Percentiles rank a stretch among this genome's conserved stretches.
Evolutionary conservation across 2,888 invertebrate species (phyloP).

Genomic region (Drosophila prolongata): DNA sequence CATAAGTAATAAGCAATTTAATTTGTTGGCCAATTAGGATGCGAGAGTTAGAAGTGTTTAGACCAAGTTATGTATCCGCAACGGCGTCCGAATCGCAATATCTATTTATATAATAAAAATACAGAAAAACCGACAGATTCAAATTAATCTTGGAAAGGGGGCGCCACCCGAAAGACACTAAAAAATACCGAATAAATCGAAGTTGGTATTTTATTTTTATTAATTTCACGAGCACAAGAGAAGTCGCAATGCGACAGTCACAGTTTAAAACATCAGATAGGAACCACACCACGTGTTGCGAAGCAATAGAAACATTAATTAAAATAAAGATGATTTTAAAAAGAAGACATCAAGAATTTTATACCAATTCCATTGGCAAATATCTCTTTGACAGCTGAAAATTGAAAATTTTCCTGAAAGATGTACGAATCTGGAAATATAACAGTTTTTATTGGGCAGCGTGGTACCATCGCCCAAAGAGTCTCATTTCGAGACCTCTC

Average conservation of each 20-base stretch:
- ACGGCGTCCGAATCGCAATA: slow-evolving; percentile 68
- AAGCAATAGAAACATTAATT: no score
- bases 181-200: background rate
- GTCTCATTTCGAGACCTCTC: slow-evolving; percentile 10
- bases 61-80: slow-evolving; percentile 51
- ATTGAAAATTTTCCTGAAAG: background rate
- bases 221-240: background rate
- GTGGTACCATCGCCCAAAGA: background rate
- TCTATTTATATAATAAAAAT: slow-evolving; percentile 76
- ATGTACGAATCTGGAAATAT: background rate
- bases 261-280: background rate
- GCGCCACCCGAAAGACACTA: background rate
- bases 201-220: slow-evolving; percentile 1
- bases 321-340: slow-evolving; percentile 2
- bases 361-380: background rate
- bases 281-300: slow-evolving; percentile 19
- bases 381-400: background rate
- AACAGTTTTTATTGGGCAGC: no score
- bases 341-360: background rate
- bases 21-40: slow-evolving; percentile 66
- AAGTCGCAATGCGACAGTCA: background rate
- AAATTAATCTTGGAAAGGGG: slow-evolving; percentile 11
- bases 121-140: slow-evolving; percentile 20
- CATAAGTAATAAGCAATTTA: slow-evolving; percentile 69
- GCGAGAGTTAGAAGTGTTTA: slow-evolving; percentile 52